Evolutionary conservation across 2,113 vertebrate genomes (phyloP).

Genomic region (Gymnobelideus leadbeateri): DNA sequence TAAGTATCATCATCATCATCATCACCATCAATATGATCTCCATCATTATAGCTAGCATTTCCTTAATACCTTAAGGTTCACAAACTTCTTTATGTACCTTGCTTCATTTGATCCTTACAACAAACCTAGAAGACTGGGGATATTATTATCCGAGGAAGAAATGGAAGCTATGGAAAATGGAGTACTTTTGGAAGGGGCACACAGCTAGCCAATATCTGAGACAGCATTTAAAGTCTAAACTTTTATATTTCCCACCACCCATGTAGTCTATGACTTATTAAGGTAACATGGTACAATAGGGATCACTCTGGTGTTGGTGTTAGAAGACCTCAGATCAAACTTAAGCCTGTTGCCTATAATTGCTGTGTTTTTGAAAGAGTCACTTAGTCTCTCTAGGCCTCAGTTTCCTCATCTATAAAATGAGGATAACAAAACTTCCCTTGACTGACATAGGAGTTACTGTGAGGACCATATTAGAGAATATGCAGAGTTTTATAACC

Average conservation of each 20-base stretch:
- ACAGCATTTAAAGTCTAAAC: neutral
- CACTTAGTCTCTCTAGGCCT: neutral
- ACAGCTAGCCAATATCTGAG: neutral
- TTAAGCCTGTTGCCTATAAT: neutral
- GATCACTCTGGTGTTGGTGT: neutral
- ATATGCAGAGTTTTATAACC: neutral
- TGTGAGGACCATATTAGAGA: neutral
- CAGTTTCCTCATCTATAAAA: constrained; percentile 30
- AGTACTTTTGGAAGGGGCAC: too few species aligned
- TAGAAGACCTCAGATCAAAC: neutral
- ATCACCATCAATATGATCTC: neutral
- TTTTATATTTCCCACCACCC: neutral
- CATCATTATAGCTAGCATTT: neutral
- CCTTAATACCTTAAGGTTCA: neutral
- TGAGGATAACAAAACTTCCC: neutral
- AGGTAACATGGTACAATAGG: neutral
- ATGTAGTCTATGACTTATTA: neutral
- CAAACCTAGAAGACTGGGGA: neutral
- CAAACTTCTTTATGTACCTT: neutral
- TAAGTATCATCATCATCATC: too few species aligned
- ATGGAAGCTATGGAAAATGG: too few species aligned
- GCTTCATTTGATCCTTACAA: neutral
- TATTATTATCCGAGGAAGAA: neutral
- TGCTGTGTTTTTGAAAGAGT: constrained; percentile 16
- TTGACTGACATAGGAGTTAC: neutral